Percentiles rank a stretch among this genome's conserved stretches.
phyloP scores from a whole-genome alignment of 2,888 invertebrate species.

The Amphipyra berbera region DNA sequence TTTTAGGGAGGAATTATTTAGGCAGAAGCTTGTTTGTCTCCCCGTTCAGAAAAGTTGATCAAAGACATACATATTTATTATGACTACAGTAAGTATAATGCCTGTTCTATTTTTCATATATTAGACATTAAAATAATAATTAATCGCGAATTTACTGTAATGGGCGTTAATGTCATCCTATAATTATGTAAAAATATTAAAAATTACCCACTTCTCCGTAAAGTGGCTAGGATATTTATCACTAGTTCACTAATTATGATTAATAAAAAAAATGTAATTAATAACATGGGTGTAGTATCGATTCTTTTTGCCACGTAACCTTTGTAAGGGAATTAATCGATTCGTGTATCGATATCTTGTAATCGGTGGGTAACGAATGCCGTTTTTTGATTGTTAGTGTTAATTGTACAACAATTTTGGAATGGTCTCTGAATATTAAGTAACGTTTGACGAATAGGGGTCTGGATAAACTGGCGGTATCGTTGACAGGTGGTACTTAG shows the following conservation, averaged over 20 bases:
- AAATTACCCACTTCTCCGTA: slow-evolving; percentile 31
- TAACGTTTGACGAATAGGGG: slow-evolving; percentile 5
- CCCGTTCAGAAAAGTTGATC: too few relatives aligned
- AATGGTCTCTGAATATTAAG: slow-evolving; percentile 39
- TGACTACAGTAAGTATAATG: too few relatives aligned
- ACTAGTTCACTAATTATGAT: slow-evolving; percentile 69
- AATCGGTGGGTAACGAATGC: slow-evolving; percentile 64
- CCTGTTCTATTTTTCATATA: too few relatives aligned
- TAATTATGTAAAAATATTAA: slow-evolving; percentile 36
- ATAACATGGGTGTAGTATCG: slow-evolving; percentile 57
- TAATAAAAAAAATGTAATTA: slow-evolving; percentile 73
- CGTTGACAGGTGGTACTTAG: slow-evolving; percentile 59
- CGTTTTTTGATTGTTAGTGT: slow-evolving; percentile 57
- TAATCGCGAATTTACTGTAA: slow-evolving; percentile 14
- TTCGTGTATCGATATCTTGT: slow-evolving; percentile 68
- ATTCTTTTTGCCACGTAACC: slow-evolving; percentile 69
- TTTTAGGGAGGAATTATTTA: background rate
- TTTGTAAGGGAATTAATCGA: slow-evolving; percentile 68
- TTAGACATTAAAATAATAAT: background rate
- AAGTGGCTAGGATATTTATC: slow-evolving; percentile 52
- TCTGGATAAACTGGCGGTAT: slow-evolving; percentile 48
- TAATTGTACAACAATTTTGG: slow-evolving; percentile 47
- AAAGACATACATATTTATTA: background rate
- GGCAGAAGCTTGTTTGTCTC: too few relatives aligned
- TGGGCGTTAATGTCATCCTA: slow-evolving; percentile 6